A percentile compares a stretch with the other conserved stretches of the same genome.
Evolutionary conservation across 2,797 vertebrate genomes (phyloP).

Genomic region (Xyrichtys novacula): DNA sequence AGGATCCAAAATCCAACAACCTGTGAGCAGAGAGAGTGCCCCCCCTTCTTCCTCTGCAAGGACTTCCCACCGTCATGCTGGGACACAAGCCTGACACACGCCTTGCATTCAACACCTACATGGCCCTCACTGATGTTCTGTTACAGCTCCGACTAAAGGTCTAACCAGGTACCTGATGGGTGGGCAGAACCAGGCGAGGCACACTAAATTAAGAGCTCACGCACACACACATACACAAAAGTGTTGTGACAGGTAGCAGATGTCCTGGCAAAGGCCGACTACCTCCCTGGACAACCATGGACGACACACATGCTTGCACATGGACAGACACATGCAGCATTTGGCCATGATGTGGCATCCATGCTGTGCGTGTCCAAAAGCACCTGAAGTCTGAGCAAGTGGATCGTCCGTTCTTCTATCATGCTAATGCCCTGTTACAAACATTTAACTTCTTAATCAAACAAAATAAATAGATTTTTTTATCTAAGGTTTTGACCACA

Average conservation of each 20-base stretch:
- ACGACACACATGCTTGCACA: slow-evolving; percentile 7
- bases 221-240: slow-evolving; percentile 45
- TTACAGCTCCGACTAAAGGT: slow-evolving; percentile 68
- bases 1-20: slow-evolving; percentile 44
- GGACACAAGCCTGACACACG: slow-evolving; percentile 52
- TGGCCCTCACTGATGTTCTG: slow-evolving; percentile 54
- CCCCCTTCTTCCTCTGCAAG: slow-evolving; percentile 35
- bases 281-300: slow-evolving; percentile 42
- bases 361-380: slow-evolving; percentile 19
- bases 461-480: not conserved
- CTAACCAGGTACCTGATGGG: slow-evolving; percentile 71
- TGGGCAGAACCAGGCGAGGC: slow-evolving; percentile 62
- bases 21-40: slow-evolving; percentile 17
- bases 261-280: slow-evolving; percentile 72
- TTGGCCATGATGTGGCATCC: slow-evolving; percentile 24
- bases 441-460: slow-evolving; percentile 22
- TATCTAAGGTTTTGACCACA: slow-evolving; percentile 14
- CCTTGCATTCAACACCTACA: slow-evolving; percentile 63
- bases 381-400: slow-evolving; percentile 24
- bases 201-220: slow-evolving; percentile 57
- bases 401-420: slow-evolving; percentile 13
- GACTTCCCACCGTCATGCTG: slow-evolving; percentile 47
- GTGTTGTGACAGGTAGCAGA: slow-evolving; percentile 74
- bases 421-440: slow-evolving; percentile 6
- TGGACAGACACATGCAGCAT: not conserved